Conservation (phyloP, 2,113 vertebrate genomes). For the Prunella himalayana region DNA sequence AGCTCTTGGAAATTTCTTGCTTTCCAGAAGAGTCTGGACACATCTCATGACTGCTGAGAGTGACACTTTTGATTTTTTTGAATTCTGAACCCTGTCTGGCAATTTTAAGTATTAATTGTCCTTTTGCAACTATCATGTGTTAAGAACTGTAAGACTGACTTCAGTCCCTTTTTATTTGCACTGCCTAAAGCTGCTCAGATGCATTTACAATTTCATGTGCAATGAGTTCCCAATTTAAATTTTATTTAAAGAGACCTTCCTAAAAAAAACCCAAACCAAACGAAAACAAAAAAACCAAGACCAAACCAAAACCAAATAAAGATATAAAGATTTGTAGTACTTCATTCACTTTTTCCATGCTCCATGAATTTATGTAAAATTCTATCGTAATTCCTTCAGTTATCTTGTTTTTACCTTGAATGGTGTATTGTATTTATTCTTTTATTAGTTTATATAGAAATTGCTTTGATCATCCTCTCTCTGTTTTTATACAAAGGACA, state of each 20-base stretch:
- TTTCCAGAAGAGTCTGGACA: background rate
- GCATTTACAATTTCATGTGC: background rate
- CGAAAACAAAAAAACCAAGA: background rate
- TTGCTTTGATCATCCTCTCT: background rate
- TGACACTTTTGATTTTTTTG: background rate
- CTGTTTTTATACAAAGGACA: background rate
- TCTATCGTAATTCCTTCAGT: background rate
- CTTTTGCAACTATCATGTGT: background rate
- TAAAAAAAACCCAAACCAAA: background rate
- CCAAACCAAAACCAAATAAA: background rate
- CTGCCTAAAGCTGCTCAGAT: background rate
- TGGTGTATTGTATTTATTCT: background rate
- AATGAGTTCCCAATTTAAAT: background rate
- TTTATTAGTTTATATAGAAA: background rate
- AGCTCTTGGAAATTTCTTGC: background rate
- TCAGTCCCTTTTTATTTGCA: background rate
- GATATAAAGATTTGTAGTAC: background rate
- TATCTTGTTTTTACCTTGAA: background rate
- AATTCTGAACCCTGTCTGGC: background rate
- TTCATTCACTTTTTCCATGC: background rate
- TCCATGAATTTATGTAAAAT: background rate
- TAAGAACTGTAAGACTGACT: background rate
- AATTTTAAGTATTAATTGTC: background rate
- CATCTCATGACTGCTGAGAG: fast-evolving
- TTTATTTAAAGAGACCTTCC: background rate